These are phyloP conservation scores for Sminthurides bifidus DNA, from an alignment of 1,140 invertebrate genomes.

Conservation along the genomic window DNA sequence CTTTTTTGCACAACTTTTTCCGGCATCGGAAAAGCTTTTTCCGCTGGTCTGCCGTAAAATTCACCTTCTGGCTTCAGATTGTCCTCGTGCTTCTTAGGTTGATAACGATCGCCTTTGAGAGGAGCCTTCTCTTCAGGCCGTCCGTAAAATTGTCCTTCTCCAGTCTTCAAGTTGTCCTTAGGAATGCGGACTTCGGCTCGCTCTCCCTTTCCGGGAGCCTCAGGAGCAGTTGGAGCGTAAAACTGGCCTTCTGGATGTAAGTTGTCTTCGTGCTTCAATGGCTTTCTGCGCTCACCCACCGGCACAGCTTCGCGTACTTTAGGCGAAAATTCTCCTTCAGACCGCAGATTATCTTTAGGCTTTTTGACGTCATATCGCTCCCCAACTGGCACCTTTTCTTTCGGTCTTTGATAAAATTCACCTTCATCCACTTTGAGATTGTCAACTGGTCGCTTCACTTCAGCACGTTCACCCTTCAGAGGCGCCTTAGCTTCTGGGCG, in stretches of 20 bases:
- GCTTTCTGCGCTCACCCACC: slow-evolving; percentile 38
- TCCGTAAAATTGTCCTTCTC: too few species aligned
- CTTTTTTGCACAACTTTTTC: slow-evolving; percentile 35
- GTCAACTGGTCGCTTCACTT: slow-evolving; percentile 30
- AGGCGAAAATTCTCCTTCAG: slow-evolving; percentile 29
- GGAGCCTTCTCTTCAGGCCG: not conserved
- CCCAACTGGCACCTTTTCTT: slow-evolving; percentile 27
- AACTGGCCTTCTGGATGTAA: slow-evolving; percentile 39
- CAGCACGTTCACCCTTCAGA: slow-evolving; percentile 7
- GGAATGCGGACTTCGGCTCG: slow-evolving; percentile 43
- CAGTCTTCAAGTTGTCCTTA: slow-evolving; percentile 29
- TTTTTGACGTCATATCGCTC: slow-evolving; percentile 38
- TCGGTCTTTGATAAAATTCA: slow-evolving; percentile 15
- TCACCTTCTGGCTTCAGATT: slow-evolving; percentile 37
- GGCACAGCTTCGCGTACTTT: slow-evolving; percentile 17
- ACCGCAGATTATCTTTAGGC: slow-evolving; percentile 43
- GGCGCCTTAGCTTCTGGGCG: slow-evolving; percentile 7
- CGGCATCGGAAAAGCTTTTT: slow-evolving; percentile 28
- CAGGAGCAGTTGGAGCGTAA: slow-evolving; percentile 19
- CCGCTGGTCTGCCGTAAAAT: slow-evolving; percentile 36
- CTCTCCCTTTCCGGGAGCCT: slow-evolving; percentile 36
- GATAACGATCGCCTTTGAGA: slow-evolving; percentile 36
- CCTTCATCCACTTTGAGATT: slow-evolving; percentile 32
- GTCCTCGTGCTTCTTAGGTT: slow-evolving; percentile 30
- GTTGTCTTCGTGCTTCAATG: slow-evolving; percentile 39